Conservation (phyloP, 2,797 vertebrate genomes). For the Sardinella longiceps region DNA sequence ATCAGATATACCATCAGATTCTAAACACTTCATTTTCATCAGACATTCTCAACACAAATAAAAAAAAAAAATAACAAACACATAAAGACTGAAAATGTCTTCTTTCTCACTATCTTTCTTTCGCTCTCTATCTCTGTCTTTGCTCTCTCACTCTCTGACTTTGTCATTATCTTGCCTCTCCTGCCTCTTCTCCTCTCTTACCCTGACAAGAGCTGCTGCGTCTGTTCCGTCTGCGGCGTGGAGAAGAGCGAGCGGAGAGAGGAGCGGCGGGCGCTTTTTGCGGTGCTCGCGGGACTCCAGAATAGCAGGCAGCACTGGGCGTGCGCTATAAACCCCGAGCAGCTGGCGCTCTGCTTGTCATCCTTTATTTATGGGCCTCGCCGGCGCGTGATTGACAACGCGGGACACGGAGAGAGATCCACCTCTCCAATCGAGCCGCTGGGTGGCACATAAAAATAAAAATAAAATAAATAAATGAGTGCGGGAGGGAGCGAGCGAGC, state of each 20-base stretch:
- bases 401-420: conserved; percentile 58
- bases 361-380: conserved; percentile 69
- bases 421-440: conserved; percentile 41
- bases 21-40: neutral
- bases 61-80: too few species aligned
- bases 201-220: neutral
- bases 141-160: neutral
- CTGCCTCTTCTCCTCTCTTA: neutral
- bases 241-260: too few species aligned
- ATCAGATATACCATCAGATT: too few species aligned
- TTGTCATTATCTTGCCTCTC: neutral
- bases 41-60: too few species aligned
- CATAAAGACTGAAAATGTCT: neutral
- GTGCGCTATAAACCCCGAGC: conserved; percentile 37
- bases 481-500: neutral
- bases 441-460: conserved; percentile 50
- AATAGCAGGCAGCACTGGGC: neutral
- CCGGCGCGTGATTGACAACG: conserved; percentile 65
- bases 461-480: neutral
- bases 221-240: neutral
- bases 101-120: conserved; percentile 42
- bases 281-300: neutral
- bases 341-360: conserved; percentile 55
- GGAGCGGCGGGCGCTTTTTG: neutral
- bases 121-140: conserved; percentile 30